These are phyloP conservation scores for Leucosticte australis DNA, from an alignment of 2,113 vertebrate genomes.

Conservation along the genomic window DNA sequence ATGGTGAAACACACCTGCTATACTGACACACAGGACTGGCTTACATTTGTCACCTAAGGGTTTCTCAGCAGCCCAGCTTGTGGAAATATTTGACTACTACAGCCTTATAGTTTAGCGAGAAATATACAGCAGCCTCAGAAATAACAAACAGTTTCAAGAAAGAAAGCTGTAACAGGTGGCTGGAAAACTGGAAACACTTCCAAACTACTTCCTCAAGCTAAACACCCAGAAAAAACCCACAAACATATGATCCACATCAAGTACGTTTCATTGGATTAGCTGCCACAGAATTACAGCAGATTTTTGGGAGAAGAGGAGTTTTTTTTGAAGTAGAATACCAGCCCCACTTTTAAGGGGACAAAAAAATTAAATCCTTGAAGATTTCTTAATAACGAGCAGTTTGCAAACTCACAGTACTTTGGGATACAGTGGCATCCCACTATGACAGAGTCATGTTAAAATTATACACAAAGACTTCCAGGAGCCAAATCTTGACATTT, in stretches of 20 bases:
- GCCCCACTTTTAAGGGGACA: neutral
- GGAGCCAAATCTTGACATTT: neutral
- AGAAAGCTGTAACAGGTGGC: neutral
- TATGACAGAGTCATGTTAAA: neutral
- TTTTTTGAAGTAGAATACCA: neutral
- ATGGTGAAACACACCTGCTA: neutral
- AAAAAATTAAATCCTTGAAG: neutral
- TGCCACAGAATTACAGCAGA: neutral
- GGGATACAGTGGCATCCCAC: neutral
- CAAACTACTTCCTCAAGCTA: neutral
- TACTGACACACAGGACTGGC: neutral
- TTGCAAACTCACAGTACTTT: neutral
- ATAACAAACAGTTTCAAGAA: neutral
- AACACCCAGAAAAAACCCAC: neutral
- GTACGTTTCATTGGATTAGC: neutral
- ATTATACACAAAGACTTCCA: neutral
- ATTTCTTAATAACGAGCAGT: neutral
- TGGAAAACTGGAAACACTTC: neutral
- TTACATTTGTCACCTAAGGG: neutral
- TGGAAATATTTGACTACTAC: neutral
- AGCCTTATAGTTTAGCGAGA: neutral
- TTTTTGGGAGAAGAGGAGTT: neutral
- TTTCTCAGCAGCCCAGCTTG: neutral
- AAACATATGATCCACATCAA: neutral
- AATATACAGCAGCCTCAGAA: neutral